These are phyloP conservation scores for Lathamus discolor DNA, from an alignment of 2,113 vertebrate genomes.

Conservation along the genomic window DNA sequence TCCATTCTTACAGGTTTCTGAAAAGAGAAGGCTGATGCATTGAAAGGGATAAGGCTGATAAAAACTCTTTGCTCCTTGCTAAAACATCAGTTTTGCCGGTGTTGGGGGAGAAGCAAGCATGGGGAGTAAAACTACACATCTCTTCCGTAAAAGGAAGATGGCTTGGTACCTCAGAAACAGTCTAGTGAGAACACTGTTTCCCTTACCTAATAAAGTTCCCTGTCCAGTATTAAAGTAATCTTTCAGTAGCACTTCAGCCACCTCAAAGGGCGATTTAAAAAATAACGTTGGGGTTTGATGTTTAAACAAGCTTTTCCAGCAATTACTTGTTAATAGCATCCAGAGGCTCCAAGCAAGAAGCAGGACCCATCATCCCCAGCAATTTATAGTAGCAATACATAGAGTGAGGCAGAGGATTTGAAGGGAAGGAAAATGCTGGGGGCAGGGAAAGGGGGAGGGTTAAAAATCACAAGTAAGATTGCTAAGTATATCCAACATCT, in stretches of 20 bases:
- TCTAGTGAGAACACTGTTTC: not conserved
- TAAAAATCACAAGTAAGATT: not conserved
- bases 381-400: not conserved
- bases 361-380: not conserved
- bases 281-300: not conserved
- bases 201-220: not conserved
- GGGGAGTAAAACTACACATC: not conserved
- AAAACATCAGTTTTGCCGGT: not conserved
- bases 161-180: not conserved
- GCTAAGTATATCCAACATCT: not conserved
- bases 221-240: not conserved
- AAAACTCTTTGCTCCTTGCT: not conserved
- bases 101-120: not conserved
- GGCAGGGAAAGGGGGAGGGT: not conserved
- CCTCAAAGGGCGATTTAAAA: conserved; percentile 16
- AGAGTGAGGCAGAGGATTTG: not conserved
- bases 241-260: conserved; percentile 11
- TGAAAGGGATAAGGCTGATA: not conserved
- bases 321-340: conserved; percentile 35
- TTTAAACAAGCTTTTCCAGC: conserved; percentile 41
- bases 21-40: not conserved
- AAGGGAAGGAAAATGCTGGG: not conserved
- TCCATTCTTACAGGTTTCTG: not conserved
- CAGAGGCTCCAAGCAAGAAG: conserved; percentile 15
- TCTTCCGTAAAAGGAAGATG: not conserved